Evolutionary conservation across 2,113 vertebrate genomes (phyloP).

Genomic region (Glaucomys volans): DNA sequence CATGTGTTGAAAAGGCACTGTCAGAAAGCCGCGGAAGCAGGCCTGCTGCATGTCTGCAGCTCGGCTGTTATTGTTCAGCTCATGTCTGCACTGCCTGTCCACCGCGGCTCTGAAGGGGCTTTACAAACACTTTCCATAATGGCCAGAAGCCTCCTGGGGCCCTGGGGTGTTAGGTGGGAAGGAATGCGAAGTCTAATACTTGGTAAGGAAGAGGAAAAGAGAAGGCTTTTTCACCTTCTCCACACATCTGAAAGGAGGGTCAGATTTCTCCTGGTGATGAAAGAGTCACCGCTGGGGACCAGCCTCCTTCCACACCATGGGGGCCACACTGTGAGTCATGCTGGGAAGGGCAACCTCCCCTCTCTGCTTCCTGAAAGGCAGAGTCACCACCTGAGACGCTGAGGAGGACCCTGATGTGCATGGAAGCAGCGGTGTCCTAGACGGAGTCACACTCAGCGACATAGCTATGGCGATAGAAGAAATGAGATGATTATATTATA

Average conservation of each 20-base stretch:
- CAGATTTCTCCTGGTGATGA: slow-evolving; percentile 69
- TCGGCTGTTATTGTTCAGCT: not conserved
- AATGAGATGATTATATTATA: not conserved
- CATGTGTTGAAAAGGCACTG: slow-evolving; percentile 13
- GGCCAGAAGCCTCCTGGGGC: slow-evolving; percentile 40
- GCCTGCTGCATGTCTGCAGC: not conserved
- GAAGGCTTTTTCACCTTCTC: slow-evolving; percentile 57
- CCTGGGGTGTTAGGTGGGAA: slow-evolving; percentile 20
- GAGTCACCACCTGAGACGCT: not conserved
- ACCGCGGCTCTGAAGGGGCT: not conserved
- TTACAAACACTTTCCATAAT: slow-evolving; percentile 14
- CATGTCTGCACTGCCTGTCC: not conserved
- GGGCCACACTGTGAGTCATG: not conserved
- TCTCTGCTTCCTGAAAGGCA: not conserved
- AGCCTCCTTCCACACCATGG: not conserved
- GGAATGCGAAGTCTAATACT: slow-evolving; percentile 54
- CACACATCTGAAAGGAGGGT: slow-evolving; percentile 70
- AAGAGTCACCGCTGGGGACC: slow-evolving; percentile 65
- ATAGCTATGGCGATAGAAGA: not conserved
- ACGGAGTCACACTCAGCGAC: fast-evolving
- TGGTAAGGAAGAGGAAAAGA: not conserved
- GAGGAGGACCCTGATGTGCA: not conserved
- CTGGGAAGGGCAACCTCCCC: not conserved
- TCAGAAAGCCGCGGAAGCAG: not conserved
- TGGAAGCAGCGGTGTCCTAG: not conserved